Evolutionary conservation across 1,140 invertebrate genomes (phyloP), one percentile per base, ranked within the genome.

Genomic region (Acromyrmex charruanus): DNA sequence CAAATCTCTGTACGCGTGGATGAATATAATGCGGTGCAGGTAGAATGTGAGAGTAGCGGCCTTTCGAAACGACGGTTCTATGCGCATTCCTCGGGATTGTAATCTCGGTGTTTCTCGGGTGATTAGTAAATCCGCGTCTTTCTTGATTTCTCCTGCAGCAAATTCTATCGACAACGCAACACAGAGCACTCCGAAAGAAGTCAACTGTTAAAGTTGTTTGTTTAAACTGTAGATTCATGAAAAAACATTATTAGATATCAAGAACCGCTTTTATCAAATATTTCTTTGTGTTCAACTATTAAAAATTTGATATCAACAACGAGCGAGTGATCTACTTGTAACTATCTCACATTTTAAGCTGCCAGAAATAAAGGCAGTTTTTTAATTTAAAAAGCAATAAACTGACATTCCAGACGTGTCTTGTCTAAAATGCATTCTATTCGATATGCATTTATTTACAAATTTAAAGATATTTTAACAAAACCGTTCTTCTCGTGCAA

Each of bases 31-130:
- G 68, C 53, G 21, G 74, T 72, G 49, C 25, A 55, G 53, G 3
- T 84, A 59, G 89, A 90, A 88, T 80, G 89, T 59, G 89, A 90
- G 92, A 92, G 91, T 89, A 90, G 93, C 92, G 93, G 92, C 90
- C 93, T 94, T 93, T 93, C 92, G 92, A 93, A 93, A 94, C 88
- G 89, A 82, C 89, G 80, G 88, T 87, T 93, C 91, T 92, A 92
- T 92, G 92, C 91, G 89, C 94, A 94, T 94, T 94, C 93, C 94
- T 91, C 87, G 89, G 91, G 92, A 93, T 94, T 94, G 92, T 94
- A 93, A 94, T 94, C 91, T 91, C 75, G 89, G 91, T 91, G 90
- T 92, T 94, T 93, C 93, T 92, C 89, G 89, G 84, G 86, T 91
- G 92, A 93, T 94, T 91, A 93, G 88, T 87, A 89, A 89, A 88